Evolutionary conservation across 2,888 invertebrate species (phyloP).

Genomic region (Stenodema calcarata): DNA sequence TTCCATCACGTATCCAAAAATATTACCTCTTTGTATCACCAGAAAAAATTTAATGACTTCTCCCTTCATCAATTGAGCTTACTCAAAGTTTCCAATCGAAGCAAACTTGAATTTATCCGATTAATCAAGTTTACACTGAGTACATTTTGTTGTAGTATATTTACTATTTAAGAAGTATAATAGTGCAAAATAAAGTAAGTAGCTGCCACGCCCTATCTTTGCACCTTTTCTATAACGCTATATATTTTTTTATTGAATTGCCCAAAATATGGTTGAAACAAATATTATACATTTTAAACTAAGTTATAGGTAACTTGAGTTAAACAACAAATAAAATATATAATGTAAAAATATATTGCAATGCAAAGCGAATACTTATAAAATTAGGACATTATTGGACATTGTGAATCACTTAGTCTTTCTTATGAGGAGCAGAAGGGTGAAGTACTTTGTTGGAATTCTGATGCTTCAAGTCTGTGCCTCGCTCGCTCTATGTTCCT

Average conservation of each 20-base stretch:
- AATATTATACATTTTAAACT: not conserved
- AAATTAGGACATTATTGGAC: not conserved
- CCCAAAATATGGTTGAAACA: not conserved
- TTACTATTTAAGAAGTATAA: not conserved
- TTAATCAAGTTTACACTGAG: not conserved
- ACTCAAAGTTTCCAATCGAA: not conserved
- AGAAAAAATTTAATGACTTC: not conserved
- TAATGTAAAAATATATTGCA: not conserved
- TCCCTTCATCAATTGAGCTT: not conserved
- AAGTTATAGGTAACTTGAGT: not conserved
- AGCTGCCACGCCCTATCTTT: conserved; percentile 28
- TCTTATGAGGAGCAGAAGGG: not conserved
- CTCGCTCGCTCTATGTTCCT: not conserved
- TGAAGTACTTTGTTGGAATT: conserved; percentile 3
- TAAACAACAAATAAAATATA: not conserved
- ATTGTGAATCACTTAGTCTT: not conserved
- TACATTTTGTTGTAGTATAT: not conserved
- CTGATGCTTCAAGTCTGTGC: conserved; percentile 21
- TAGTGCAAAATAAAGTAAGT: not conserved
- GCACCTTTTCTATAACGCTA: conserved; percentile 43
- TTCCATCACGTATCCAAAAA: not conserved
- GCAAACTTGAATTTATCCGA: not conserved
- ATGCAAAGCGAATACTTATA: not conserved
- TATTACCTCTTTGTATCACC: not conserved
- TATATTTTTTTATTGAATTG: conserved; percentile 45